A percentile compares a stretch with the other conserved stretches of the same genome.
Conservation (phyloP, 2,113 vertebrate genomes). For the Aplodontia rufa region DNA sequence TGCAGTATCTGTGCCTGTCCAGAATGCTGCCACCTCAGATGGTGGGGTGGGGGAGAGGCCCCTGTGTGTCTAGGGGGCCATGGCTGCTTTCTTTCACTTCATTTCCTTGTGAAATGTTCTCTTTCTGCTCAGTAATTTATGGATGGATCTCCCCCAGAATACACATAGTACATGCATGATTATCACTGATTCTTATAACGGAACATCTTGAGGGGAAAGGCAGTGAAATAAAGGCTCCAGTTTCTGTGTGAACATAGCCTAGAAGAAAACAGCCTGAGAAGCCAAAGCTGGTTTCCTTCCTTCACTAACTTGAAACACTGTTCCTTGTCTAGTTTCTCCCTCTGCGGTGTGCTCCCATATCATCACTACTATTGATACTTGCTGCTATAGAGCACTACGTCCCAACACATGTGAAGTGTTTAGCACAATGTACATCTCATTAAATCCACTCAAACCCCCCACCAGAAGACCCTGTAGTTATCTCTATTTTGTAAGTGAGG, state of each 20-base stretch:
- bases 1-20: background rate
- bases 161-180: background rate
- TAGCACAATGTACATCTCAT: background rate
- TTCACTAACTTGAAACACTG: background rate
- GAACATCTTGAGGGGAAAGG: conserved; percentile 22
- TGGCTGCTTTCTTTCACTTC: background rate
- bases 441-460: background rate
- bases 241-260: background rate
- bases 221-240: background rate
- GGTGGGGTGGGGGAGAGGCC: background rate
- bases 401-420: background rate
- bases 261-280: background rate
- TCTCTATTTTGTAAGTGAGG: conserved; percentile 21
- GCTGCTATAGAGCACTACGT: background rate
- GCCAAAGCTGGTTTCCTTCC: background rate
- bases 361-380: background rate
- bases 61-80: background rate
- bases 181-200: background rate
- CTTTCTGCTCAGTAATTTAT: conserved; percentile 26
- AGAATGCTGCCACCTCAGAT: background rate
- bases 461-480: background rate
- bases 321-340: background rate
- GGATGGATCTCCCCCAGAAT: conserved; percentile 15
- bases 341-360: background rate
- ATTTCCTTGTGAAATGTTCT: background rate